Evolutionary conservation across 1,140 invertebrate genomes (phyloP).

Genomic region (Apis florea): DNA sequence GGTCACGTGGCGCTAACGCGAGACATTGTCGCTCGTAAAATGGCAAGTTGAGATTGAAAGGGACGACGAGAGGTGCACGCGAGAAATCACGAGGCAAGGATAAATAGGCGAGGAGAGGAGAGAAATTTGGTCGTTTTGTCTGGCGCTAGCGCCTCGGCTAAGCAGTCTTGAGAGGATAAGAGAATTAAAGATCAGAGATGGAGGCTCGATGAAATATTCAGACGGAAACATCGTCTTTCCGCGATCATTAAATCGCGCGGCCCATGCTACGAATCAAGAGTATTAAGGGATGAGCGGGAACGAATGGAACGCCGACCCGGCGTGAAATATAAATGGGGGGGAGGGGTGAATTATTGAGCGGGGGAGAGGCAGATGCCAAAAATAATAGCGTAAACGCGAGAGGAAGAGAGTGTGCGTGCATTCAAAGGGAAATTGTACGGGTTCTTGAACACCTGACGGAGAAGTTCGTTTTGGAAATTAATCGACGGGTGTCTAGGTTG

Average conservation of each 20-base stretch:
- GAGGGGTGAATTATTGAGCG: not conserved
- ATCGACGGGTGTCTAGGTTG: not conserved
- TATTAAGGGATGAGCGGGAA: constrained; percentile 10
- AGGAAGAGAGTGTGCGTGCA: not conserved
- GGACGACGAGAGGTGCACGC: no score
- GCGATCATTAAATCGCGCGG: constrained; percentile 22
- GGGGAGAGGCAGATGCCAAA: not conserved
- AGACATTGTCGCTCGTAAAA: no score
- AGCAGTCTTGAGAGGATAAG: constrained; percentile 67
- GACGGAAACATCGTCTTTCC: constrained; percentile 32
- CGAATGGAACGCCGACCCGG: not conserved
- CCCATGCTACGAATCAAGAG: not conserved
- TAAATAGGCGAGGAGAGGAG: constrained; percentile 57
- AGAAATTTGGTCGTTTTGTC: constrained; percentile 60
- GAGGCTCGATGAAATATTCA: constrained; percentile 44
- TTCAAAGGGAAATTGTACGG: constrained; percentile 10
- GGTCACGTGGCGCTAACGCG: no score
- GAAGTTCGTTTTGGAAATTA: not conserved
- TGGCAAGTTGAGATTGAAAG: no score
- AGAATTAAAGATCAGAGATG: constrained; percentile 47
- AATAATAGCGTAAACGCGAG: constrained; percentile 4
- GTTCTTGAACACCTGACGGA: not conserved
- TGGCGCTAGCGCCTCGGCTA: constrained; percentile 61
- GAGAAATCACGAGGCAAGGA: not conserved
- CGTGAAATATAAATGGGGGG: not conserved